These are phyloP conservation scores for Eupsilia transversa DNA, from an alignment of 2,888 invertebrate genomes.

Conservation along the genomic window DNA sequence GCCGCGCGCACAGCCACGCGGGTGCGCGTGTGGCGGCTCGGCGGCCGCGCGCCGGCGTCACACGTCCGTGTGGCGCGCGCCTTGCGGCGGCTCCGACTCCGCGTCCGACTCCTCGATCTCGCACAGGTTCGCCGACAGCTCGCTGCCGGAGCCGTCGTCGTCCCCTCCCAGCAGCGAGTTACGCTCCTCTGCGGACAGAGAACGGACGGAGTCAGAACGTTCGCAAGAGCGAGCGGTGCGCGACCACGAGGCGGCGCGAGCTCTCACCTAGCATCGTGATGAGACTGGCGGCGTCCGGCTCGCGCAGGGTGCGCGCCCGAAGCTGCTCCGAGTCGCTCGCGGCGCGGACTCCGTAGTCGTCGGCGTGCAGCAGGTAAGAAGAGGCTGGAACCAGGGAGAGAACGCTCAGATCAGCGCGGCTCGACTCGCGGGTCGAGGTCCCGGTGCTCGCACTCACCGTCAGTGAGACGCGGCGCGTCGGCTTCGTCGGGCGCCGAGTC, in stretches of 20 bases:
- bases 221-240: not conserved
- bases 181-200: conserved; percentile 91
- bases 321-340: conserved; percentile 90
- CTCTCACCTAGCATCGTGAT: conserved; percentile 92
- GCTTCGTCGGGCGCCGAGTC: conserved; percentile 72
- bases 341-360: conserved; percentile 92
- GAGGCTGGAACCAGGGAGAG: conserved; percentile 84
- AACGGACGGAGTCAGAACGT: not conserved
- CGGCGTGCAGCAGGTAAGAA: conserved; percentile 95
- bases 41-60: conserved; percentile 81
- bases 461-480: conserved; percentile 71
- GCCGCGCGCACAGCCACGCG: conserved; percentile 46
- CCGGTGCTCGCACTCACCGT: conserved; percentile 69
- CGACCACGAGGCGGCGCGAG: not conserved
- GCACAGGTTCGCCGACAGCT: conserved; percentile 96
- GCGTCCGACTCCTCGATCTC: conserved; percentile 97
- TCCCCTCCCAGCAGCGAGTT: conserved; percentile 93
- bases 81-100: conserved; percentile 88
- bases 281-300: conserved; percentile 92
- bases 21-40: conserved; percentile 61
- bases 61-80: conserved; percentile 81
- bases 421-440: not conserved
- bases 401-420: not conserved
- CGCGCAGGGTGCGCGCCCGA: conserved; percentile 81
- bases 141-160: conserved; percentile 93